Conservation (phyloP, 53 echinoderm and acorn worm species). For the Patiria pectinifera region DNA sequence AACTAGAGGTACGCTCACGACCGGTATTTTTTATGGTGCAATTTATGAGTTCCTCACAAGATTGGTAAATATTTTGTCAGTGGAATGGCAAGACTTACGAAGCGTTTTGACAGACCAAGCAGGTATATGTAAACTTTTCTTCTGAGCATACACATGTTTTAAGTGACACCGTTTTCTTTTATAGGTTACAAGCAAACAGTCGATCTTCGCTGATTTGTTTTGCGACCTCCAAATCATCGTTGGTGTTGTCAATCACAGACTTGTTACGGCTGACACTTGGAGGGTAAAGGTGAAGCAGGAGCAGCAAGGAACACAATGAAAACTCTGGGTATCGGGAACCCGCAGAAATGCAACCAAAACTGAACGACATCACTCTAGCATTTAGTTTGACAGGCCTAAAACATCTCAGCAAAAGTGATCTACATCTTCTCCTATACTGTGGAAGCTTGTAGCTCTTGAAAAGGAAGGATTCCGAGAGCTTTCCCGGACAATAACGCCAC, state of each 20-base stretch:
- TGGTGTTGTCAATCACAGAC: neutral
- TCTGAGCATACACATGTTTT: neutral
- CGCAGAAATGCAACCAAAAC: neutral
- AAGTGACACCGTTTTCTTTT: neutral
- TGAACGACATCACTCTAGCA: neutral
- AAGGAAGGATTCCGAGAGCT: neutral
- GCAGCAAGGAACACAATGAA: neutral
- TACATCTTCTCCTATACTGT: neutral
- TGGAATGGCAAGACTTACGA: neutral
- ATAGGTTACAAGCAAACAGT: neutral
- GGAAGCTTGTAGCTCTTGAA: neutral
- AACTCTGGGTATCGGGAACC: neutral
- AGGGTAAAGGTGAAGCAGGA: neutral
- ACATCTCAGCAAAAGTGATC: neutral
- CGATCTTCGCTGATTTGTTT: neutral
- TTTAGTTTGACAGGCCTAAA: neutral
- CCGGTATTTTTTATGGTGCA: neutral
- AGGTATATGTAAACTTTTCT: neutral
- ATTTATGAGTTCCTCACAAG: neutral
- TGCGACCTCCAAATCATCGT: neutral
- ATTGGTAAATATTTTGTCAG: conserved; percentile 4
- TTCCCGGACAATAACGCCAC: neutral
- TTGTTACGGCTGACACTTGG: neutral
- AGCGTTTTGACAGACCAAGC: neutral
- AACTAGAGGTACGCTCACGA: neutral